Evolutionary conservation across 1,140 invertebrate species (phyloP).

Genomic region (Ridgeia piscesae): DNA sequence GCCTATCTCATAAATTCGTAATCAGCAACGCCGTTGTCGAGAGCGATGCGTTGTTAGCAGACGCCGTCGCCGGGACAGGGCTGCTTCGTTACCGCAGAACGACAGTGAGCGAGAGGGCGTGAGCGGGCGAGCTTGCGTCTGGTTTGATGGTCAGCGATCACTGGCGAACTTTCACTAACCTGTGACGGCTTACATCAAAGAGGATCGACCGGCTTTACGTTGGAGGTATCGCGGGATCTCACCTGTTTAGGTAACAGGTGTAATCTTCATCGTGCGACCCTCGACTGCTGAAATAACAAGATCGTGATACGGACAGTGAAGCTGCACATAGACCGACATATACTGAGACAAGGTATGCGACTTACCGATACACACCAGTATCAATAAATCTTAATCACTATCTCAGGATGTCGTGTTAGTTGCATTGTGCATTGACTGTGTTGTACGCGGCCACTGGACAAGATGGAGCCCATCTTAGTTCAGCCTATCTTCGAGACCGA

Average conservation of each 20-base stretch:
- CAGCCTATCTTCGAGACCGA: background rate
- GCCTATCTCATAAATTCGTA: background rate
- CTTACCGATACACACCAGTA: background rate
- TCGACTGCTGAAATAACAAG: background rate
- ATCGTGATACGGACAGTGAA: background rate
- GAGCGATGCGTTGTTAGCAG: background rate
- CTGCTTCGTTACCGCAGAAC: background rate
- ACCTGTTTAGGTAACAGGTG: background rate
- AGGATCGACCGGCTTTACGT: background rate
- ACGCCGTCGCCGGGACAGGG: background rate
- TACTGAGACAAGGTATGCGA: background rate
- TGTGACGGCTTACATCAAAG: background rate
- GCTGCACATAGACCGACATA: background rate
- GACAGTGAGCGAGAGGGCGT: background rate
- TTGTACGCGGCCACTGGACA: background rate
- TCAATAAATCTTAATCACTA: background rate
- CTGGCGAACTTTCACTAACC: background rate
- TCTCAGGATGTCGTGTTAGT: background rate
- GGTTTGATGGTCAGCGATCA: background rate
- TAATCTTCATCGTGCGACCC: background rate
- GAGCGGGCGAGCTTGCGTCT: background rate
- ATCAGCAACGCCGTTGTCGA: background rate
- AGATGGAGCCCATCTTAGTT: background rate
- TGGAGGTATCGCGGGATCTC: background rate
- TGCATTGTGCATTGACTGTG: background rate